These are phyloP conservation scores for Philhelius pedissequus DNA, from an alignment of 2,888 invertebrate species.

Conservation along the genomic window DNA sequence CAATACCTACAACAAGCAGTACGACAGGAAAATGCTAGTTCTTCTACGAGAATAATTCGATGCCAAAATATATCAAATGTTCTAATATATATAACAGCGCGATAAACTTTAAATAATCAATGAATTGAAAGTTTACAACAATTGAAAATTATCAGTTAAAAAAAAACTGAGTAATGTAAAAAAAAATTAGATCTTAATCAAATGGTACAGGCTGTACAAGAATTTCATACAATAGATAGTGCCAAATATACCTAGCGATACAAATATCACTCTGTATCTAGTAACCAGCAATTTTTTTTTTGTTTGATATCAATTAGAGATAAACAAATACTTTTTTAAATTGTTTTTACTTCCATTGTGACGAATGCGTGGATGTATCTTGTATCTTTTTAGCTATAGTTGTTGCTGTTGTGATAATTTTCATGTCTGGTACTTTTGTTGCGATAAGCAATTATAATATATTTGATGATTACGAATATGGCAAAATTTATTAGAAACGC, in stretches of 20 bases:
- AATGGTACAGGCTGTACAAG: background rate
- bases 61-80: too few relatives aligned
- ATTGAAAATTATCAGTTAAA: too few relatives aligned
- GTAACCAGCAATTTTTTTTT: constrained; percentile 20
- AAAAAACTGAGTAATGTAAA: too few relatives aligned
- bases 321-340: background rate
- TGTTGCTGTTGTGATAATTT: background rate
- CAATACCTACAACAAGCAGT: too few relatives aligned
- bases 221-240: background rate
- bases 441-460: constrained; percentile 54
- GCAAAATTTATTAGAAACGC: background rate
- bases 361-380: constrained; percentile 48
- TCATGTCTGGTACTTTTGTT: constrained; percentile 24
- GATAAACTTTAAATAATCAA: too few relatives aligned
- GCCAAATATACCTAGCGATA: background rate
- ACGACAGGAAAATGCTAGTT: too few relatives aligned
- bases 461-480: constrained; percentile 26
- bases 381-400: background rate
- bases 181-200: background rate
- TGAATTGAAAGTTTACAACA: too few relatives aligned
- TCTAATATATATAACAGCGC: too few relatives aligned
- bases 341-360: background rate
- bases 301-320: constrained; percentile 53
- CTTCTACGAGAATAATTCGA: too few relatives aligned
- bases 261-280: background rate